These are phyloP conservation scores for Vespertilio murinus DNA, from an alignment of 2,797 vertebrate species.

Conservation along the genomic window DNA sequence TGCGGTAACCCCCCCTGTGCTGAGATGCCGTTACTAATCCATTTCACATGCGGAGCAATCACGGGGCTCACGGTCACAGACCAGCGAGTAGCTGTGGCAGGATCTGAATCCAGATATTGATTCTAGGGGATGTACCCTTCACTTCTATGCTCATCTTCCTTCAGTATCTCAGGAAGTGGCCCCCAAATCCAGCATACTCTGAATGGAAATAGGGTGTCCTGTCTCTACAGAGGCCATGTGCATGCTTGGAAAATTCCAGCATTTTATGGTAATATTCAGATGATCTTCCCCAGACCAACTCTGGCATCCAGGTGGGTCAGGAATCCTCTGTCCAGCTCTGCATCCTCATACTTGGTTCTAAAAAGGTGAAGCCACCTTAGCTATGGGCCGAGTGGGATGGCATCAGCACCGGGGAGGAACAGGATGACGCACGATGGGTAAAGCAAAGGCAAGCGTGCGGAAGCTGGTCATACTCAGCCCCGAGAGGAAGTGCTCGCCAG, in stretches of 20 bases:
- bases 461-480: not conserved
- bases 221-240: not conserved
- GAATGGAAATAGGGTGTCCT: not conserved
- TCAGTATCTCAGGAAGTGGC: not conserved
- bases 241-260: not conserved
- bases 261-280: not conserved
- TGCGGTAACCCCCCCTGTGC: not conserved
- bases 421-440: accelerated
- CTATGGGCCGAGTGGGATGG: not conserved
- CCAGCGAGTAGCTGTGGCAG: not conserved
- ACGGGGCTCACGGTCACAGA: not conserved
- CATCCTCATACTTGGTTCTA: not conserved
- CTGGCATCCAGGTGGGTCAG: not conserved
- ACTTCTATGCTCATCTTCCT: not conserved
- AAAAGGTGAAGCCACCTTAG: not conserved
- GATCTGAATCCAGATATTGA: not conserved
- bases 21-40: accelerated
- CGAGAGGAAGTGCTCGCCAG: not conserved
- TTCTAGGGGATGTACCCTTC: not conserved
- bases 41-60: not conserved
- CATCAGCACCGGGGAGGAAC: not conserved
- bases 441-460: not conserved
- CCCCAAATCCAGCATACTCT: not conserved
- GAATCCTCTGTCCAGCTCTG: not conserved
- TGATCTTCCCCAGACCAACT: not conserved